Conservation (phyloP, 2,113 vertebrate species). For the Vidua chalybeata region DNA sequence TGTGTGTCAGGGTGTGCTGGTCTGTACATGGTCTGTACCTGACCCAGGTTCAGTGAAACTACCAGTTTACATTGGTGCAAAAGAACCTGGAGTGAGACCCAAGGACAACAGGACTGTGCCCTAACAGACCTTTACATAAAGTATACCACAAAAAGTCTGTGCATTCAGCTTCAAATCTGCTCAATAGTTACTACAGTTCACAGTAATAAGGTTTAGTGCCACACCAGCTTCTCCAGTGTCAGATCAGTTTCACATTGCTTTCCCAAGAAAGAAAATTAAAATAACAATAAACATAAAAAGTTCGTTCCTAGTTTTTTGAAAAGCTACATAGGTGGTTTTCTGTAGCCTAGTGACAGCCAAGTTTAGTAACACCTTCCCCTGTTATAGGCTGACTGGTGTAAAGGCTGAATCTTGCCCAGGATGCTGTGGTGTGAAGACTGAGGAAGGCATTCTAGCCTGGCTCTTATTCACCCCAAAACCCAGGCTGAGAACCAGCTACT, state of each 20-base stretch:
- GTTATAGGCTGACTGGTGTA: neutral
- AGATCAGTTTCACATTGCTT: neutral
- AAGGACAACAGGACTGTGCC: neutral
- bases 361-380: neutral
- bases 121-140: neutral
- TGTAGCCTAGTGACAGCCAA: neutral
- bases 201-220: slow-evolving; percentile 3
- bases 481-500: neutral
- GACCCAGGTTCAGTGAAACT: neutral
- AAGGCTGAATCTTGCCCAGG: slow-evolving; percentile 29
- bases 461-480: neutral
- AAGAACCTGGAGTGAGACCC: neutral
- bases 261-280: neutral
- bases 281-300: neutral
- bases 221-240: neutral
- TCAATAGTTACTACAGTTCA: neutral
- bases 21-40: neutral
- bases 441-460: neutral
- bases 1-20: neutral
- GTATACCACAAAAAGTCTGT: neutral
- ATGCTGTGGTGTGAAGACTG: neutral
- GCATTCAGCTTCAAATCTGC: neutral
- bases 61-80: neutral
- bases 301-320: neutral
- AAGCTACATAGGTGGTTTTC: neutral